Conservation (phyloP, 2,888 invertebrate species). For the Macaria liturata region DNA sequence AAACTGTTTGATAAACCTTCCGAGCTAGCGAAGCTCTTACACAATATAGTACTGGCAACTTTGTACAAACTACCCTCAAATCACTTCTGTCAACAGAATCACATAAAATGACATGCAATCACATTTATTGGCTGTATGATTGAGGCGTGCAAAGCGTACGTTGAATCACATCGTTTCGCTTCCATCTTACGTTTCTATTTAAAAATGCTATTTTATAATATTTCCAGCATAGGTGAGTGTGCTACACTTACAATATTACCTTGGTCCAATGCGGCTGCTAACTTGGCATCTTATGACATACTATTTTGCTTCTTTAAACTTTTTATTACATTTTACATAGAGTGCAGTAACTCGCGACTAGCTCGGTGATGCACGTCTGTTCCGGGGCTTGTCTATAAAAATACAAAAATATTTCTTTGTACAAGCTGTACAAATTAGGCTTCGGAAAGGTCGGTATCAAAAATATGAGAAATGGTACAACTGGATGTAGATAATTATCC, state of each 20-base stretch:
- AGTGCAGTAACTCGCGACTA: conserved; percentile 38
- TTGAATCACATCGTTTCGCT: conserved; percentile 17
- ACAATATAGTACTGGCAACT: neutral
- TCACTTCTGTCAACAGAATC: no score
- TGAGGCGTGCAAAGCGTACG: conserved; percentile 11
- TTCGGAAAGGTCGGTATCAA: conserved; percentile 9
- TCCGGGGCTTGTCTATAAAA: conserved; percentile 26
- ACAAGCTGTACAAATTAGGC: conserved; percentile 22
- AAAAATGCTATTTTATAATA: conserved; percentile 63
- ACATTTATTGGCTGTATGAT: no score
- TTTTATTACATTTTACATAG: conserved; percentile 33
- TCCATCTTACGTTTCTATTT: conserved; percentile 28
- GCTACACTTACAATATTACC: conserved; percentile 74
- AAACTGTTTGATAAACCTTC: conserved; percentile 2
- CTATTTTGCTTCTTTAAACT: conserved; percentile 41
- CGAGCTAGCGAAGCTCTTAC: neutral
- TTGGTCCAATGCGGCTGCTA: conserved; percentile 79
- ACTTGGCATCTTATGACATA: conserved; percentile 78
- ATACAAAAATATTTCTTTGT: conserved; percentile 32
- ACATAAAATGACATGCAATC: no score
- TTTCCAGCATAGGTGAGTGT: conserved; percentile 70
- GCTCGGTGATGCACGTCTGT: conserved; percentile 60
- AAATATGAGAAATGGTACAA: neutral
- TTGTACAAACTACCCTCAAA: no score
- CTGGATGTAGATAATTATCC: no score